Conservation (phyloP, 2,888 invertebrate genomes). For the Lasiommata megera region DNA sequence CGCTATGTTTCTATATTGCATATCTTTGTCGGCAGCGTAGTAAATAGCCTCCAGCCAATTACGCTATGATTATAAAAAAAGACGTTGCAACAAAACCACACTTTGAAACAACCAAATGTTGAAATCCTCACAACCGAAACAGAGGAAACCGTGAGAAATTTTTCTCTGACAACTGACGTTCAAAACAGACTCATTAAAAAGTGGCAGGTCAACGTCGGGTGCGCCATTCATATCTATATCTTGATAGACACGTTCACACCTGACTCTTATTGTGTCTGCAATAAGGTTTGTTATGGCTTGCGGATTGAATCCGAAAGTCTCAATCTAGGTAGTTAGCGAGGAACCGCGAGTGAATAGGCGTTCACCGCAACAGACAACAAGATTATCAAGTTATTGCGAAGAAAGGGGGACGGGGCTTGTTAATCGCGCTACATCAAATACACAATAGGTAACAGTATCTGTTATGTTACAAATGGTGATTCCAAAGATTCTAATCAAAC, state of each 20-base stretch:
- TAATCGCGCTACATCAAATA: constrained; percentile 1
- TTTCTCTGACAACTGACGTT: constrained; percentile 25
- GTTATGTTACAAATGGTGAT: neutral
- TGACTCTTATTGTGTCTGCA: constrained; percentile 10
- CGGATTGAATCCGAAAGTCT: constrained; percentile 22
- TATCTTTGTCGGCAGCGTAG: too few species aligned
- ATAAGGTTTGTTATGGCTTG: constrained; percentile 19
- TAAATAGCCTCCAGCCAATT: too few species aligned
- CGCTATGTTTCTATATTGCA: too few species aligned
- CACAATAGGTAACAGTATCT: neutral
- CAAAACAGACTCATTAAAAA: constrained; percentile 30
- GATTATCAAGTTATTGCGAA: constrained; percentile 39
- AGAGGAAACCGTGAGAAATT: constrained; percentile 7
- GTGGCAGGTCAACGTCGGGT: constrained; percentile 22
- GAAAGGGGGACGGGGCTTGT: constrained; percentile 23
- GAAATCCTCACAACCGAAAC: constrained; percentile 8
- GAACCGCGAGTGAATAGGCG: constrained; percentile 30
- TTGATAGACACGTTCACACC: constrained; percentile 11
- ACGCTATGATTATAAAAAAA: too few species aligned
- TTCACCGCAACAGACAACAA: constrained; percentile 37
- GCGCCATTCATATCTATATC: constrained; percentile 19
- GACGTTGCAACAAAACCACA: too few species aligned
- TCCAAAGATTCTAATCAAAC: too few species aligned
- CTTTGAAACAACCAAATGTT: neutral
- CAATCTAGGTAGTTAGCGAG: constrained; percentile 33